Evolutionary conservation across 2,113 vertebrate genomes (phyloP).

Genomic region (Salvator merianae): DNA sequence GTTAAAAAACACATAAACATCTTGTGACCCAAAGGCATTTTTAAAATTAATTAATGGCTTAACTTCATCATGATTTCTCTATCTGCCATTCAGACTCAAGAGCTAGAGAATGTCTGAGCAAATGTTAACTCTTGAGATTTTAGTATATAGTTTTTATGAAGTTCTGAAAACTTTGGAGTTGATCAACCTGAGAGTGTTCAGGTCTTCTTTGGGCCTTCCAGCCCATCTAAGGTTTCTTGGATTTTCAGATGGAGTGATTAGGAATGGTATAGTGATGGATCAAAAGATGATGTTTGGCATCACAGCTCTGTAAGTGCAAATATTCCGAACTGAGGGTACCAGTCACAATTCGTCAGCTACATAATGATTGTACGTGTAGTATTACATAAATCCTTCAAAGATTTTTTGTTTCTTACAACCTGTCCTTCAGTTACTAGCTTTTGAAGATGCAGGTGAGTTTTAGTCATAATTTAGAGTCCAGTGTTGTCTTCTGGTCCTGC

Average conservation of each 20-base stretch:
- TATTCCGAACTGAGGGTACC: background rate
- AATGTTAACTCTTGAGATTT: slow-evolving; percentile 41
- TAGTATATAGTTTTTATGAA: slow-evolving; percentile 40
- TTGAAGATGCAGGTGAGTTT: slow-evolving; percentile 57
- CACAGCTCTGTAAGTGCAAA: background rate
- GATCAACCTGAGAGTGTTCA: slow-evolving; percentile 48
- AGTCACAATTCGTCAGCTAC: slow-evolving; percentile 60
- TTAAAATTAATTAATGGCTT: slow-evolving; percentile 35
- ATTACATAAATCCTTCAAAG: slow-evolving; percentile 45
- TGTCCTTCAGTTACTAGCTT: slow-evolving; percentile 56
- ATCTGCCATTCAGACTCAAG: slow-evolving; percentile 24
- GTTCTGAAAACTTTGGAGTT: slow-evolving; percentile 41
- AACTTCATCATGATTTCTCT: slow-evolving; percentile 16
- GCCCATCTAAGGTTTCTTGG: background rate
- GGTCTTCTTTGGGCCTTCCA: background rate
- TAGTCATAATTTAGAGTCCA: slow-evolving; percentile 63
- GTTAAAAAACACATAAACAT: slow-evolving; percentile 41
- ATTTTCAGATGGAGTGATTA: background rate
- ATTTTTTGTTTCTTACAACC: slow-evolving; percentile 62
- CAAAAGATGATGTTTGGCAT: slow-evolving; percentile 2
- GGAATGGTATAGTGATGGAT: background rate
- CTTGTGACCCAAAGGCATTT: slow-evolving; percentile 48
- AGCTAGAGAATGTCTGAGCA: background rate
- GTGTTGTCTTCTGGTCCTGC: slow-evolving; percentile 70
- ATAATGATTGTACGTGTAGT: slow-evolving; percentile 47